These are phyloP conservation scores for Hemibagrus guttatus DNA, from an alignment of 2,797 vertebrate genomes.

Conservation along the genomic window DNA sequence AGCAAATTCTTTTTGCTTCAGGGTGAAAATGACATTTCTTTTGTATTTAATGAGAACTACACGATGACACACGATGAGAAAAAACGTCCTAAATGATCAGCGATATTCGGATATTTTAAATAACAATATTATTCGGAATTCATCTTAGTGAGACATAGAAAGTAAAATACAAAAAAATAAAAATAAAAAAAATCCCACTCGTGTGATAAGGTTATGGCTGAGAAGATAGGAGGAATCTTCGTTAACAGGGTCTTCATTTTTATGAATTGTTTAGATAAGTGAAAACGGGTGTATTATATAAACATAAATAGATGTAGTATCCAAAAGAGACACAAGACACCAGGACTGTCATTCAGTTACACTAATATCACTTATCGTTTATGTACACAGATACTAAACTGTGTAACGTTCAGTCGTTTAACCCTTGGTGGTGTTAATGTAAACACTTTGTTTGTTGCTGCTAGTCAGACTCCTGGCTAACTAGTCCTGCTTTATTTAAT, in stretches of 20 bases:
- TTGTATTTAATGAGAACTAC: background rate
- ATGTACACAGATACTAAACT: background rate
- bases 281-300: background rate
- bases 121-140: background rate
- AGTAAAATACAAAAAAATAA: background rate
- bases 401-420: background rate
- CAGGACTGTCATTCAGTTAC: background rate
- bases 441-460: background rate
- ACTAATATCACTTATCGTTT: background rate
- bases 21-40: background rate
- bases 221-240: background rate
- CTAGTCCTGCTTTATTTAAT: background rate
- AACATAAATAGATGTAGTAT: background rate
- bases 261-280: background rate
- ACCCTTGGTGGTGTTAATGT: background rate
- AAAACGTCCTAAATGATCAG: background rate
- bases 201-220: background rate
- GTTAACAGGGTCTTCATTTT: background rate
- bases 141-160: background rate
- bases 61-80: background rate
- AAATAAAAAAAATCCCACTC: background rate
- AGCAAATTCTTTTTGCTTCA: background rate
- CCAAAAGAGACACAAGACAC: background rate
- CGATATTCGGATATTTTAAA: background rate
- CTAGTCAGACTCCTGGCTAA: background rate